phyloP scores from a whole-genome alignment of 2,888 invertebrate genomes.

The Xestoiulus laeticollis region DNA sequence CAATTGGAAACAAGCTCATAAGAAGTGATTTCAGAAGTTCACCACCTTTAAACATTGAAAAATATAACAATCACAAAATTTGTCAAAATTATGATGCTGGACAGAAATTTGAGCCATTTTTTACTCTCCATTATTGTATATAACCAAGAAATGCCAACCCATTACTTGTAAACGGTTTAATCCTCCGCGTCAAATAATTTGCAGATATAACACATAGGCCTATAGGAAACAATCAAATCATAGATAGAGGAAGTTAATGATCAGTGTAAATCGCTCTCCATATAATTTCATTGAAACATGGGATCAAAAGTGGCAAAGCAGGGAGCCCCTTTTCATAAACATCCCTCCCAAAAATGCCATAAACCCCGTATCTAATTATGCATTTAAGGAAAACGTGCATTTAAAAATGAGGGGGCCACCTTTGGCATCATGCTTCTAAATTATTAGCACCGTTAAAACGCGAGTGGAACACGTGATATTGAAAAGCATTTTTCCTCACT shows the following conservation, averaged over 20 bases:
- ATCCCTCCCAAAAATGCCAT: background rate
- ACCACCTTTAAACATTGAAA: too few species aligned
- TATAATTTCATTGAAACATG: background rate
- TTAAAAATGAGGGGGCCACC: background rate
- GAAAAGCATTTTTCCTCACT: background rate
- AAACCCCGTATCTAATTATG: background rate
- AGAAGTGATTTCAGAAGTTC: too few species aligned
- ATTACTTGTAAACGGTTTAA: background rate
- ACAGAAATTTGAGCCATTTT: too few species aligned
- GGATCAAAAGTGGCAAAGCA: background rate
- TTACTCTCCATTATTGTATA: too few species aligned
- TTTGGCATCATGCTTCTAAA: slow-evolving; percentile 14
- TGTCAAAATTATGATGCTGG: too few species aligned
- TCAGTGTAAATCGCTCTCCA: background rate
- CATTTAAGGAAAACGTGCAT: background rate
- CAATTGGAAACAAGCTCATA: too few species aligned
- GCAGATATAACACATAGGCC: background rate
- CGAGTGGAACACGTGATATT: slow-evolving; percentile 9
- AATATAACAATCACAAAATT: too few species aligned
- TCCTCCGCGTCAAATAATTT: background rate
- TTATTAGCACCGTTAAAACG: slow-evolving; percentile 11
- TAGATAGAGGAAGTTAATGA: background rate
- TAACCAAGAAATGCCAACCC: too few species aligned
- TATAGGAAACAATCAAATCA: background rate
- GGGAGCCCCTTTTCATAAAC: background rate